A percentile compares a stretch with the other conserved stretches of the same genome.
Evolutionary conservation across 2,888 invertebrate genomes (phyloP).

Genomic region (Zelleria hepariella): DNA sequence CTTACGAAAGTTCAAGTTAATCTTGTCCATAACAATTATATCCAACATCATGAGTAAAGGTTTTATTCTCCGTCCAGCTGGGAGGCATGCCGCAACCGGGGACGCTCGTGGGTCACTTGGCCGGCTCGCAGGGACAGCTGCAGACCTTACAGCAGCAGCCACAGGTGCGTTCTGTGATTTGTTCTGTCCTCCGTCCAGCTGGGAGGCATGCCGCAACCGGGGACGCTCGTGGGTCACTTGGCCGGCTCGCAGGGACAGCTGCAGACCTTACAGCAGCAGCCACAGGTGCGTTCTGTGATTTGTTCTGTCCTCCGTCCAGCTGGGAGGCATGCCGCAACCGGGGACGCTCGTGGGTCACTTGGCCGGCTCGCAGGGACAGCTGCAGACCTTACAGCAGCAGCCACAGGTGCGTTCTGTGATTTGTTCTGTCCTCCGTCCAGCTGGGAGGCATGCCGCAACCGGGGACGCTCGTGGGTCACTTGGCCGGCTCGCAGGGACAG

Average conservation of each 20-base stretch:
- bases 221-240: constrained; percentile 49
- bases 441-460: constrained; percentile 64
- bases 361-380: constrained; percentile 12
- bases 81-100: constrained; percentile 66
- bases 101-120: constrained; percentile 46
- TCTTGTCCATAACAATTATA: too few species aligned
- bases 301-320: too few species aligned
- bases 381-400: too few species aligned
- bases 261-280: constrained; percentile 41
- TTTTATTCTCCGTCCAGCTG: too few species aligned
- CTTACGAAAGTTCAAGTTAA: too few species aligned
- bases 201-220: constrained; percentile 64
- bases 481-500: constrained; percentile 18
- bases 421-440: too few species aligned
- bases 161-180: constrained; percentile 43
- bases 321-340: constrained; percentile 64
- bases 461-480: constrained; percentile 50
- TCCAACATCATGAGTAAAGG: too few species aligned
- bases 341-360: constrained; percentile 53
- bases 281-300: constrained; percentile 43
- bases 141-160: constrained; percentile 43
- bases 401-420: too few species aligned
- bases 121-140: constrained; percentile 3
- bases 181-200: too few species aligned
- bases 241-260: constrained; percentile 12